Base-by-base conservation (phyloP, 2,113 vertebrate species). In the Gadus macrocephalus region DNA sequence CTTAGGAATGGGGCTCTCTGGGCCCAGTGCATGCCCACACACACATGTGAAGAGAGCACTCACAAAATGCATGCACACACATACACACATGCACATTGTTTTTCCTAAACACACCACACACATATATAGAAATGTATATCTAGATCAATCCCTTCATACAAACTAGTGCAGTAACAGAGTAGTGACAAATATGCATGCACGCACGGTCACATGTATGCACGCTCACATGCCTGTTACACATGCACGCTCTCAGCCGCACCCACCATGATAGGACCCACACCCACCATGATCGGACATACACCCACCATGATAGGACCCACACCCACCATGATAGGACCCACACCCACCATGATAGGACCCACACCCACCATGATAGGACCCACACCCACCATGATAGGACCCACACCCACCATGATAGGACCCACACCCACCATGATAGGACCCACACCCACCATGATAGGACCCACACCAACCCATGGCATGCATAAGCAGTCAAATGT, bases 401-500 rank as follows among this genome's bases (percentile, higher is more conserved):
- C 25, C 38, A 49, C 64, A 66, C 64, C 20, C 3, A 35, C 64
- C 11, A 4, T 42, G 64, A 59, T 64, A 72, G 71, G 25, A 25
- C 25, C 1, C 2, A 25, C 25, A 25, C 25, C 25, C 25, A 25
- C 25, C 25, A 25, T 25, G 25, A 25, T 25, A 25, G 25, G 25
- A 25, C 25, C 25, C 25, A 25, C 25, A 25, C 25, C 25, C 2
- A 25, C 25, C 25, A 4, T 42, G 64, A 59, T 64, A 72, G 71
- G 25, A 25, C 25, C 25, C 25, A 25, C 2, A 25, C 25, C 38
- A 42, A 11, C 6, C 25, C 25, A 25, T 25, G 60, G 79, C 56
- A 53, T 60, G 64, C 25, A 25, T 25, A 68, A 53, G 27, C 61
- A 72, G 66, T 72, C 64, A 55, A 71, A 58, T 68, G 59, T 85